Base-by-base conservation (phyloP, 2,113 vertebrate species). In the Aepyceros melampus region DNA sequence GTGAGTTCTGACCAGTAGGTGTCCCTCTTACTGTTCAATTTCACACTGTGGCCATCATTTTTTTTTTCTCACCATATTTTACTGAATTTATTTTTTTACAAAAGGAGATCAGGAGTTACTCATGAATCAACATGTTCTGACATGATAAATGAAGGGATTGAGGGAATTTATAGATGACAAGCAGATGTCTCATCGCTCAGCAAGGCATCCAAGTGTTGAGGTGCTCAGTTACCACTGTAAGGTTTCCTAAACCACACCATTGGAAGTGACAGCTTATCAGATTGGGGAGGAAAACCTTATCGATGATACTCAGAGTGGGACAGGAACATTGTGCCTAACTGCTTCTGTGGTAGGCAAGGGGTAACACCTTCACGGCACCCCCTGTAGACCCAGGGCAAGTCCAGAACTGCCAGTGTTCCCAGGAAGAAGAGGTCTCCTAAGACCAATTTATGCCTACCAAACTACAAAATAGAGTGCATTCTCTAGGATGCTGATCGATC, bases 1-100 rank as follows among this genome's bases (percentile, higher is more conserved):
- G 33, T 40, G 49, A 95, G 33, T 84, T 95, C 53, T 91, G 58
- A 62, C 92, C 85, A 92, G 95, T 51, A 98, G 74, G 58, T 87
- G 90, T 94, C 94, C 82, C 76, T 96, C 94, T 95, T 95, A 87
- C 76, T 88, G 49, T 96, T 97, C 91, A 67, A 17, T 85, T 97
- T 23, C 27, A 60, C 43, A 0, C 71, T 88, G 58, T 27, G 82
- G 31, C 5, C n/a, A 45, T 92, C 60, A 5, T 71, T 23, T 40
- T 21, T 11, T 92, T 88, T 51, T 7, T 81, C 60, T 17, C 76
- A 91, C 43, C 6, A 4, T 74, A 67, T 84, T 83, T 91, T 74
- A 33, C 40, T 81, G 60, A 40, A 84, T 93, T 81, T 36, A 36
- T 88, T 89, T 89, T 62, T 92, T 97, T 95, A 85, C 49, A 85